phyloP scores from a whole-genome alignment of 2,888 invertebrate genomes.

The Sabatieria punctata region DNA sequence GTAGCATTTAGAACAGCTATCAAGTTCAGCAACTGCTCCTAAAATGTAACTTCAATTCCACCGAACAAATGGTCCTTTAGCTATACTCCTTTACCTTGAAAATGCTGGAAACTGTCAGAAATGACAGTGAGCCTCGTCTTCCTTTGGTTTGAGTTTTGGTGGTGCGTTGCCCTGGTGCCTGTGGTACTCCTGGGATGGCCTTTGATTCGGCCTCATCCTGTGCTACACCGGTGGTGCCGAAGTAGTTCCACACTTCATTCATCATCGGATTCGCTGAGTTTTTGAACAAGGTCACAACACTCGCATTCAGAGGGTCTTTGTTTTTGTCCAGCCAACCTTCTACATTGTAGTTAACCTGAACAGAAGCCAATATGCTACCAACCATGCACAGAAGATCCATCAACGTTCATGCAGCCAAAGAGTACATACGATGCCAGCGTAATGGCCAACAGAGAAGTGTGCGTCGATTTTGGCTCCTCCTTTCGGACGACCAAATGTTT shows the following conservation, averaged over 20 bases:
- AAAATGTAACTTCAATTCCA: too few species aligned
- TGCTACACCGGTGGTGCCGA: not conserved
- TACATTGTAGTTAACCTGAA: constrained; percentile 35
- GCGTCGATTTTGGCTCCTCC: not conserved
- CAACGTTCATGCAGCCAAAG: too few species aligned
- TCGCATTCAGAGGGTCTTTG: constrained; percentile 16
- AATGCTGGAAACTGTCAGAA: too few species aligned
- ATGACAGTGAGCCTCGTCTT: too few species aligned
- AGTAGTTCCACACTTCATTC: not conserved
- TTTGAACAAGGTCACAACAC: not conserved
- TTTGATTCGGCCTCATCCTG: not conserved
- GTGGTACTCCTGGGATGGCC: too few species aligned
- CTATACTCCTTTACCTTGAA: too few species aligned
- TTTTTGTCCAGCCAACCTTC: constrained; percentile 39
- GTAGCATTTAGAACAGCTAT: constrained; percentile 25
- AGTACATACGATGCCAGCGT: not conserved
- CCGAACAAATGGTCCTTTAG: too few species aligned
- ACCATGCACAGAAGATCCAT: too few species aligned
- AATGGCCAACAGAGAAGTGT: not conserved
- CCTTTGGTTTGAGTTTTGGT: too few species aligned
- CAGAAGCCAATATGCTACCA: not conserved
- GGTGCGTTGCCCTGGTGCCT: too few species aligned
- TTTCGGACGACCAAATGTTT: constrained; percentile 23
- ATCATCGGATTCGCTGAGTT: not conserved
- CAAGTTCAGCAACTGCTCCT: constrained; percentile 25